Base-by-base conservation (phyloP, 1,140 invertebrate genomes). In the Scaptomyza pallida region DNA sequence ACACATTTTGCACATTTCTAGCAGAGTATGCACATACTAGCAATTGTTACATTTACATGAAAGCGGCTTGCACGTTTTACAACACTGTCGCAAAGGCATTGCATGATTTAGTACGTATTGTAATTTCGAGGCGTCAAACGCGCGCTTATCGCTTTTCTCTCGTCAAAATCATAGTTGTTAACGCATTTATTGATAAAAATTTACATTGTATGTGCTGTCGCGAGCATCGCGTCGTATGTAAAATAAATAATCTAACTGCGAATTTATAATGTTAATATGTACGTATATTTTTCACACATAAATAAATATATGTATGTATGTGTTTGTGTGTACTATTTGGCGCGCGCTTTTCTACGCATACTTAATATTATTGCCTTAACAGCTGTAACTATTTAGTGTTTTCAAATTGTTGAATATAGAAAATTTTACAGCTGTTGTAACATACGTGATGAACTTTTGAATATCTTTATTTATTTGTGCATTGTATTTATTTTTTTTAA, bases 361-460 rank as follows among this genome's bases (percentile, higher is more conserved):
- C 21, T n/a, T 30, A 2, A 12, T 57, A 10, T 19, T 44, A 9
- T 16, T 43, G 21, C 44, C 30, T 16, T 1, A 17, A 57, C 54
- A 57, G 54, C 54, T 57, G 54, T 57, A 23, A 57, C 40, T n/a
- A 40, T 23, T 57, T 3, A 33, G 4, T n/a, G 21, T 17, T 44
- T 57, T 44, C 37, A 26, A 9, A 9, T 9, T 30, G 26, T 30
- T 9, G 15, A 26, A 26, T 44, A 26, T 57, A 30, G n/a, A n/a
- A n/a, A 44, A 16, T 23, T 26, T 10, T 5, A 40, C 54, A 57
- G 54, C 54, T 57, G 40, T 57, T 17, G 15, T 55, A 9, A 30
- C 6, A 9, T 30, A 30, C 23, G 5, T 4, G 23, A 2, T 35
- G 10, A 35, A 35, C 9, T n/a, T n/a, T 2, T n/a, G n/a, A 37